These are phyloP conservation scores for Patiria miniata DNA, from an alignment of 35 echinoderm and acorn worm genomes.

Conservation along the genomic window DNA sequence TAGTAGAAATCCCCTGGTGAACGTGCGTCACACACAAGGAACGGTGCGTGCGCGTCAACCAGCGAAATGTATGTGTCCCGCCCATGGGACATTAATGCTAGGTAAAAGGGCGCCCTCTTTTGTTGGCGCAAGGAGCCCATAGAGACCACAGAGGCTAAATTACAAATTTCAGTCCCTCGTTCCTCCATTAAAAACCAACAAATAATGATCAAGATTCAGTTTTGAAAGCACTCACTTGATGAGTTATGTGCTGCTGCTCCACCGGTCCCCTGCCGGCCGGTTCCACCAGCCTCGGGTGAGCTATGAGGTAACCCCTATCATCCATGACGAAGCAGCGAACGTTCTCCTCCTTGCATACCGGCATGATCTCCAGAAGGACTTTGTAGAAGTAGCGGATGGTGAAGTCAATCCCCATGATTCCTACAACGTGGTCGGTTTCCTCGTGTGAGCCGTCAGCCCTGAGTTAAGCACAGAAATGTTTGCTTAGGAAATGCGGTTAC, in stretches of 20 bases:
- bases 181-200: too few relatives aligned
- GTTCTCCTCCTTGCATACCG: slow-evolving; percentile 75
- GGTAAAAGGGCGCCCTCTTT: too few relatives aligned
- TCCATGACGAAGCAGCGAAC: slow-evolving; percentile 98
- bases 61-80: too few relatives aligned
- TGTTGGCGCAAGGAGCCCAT: too few relatives aligned
- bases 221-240: slow-evolving; percentile 66
- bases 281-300: slow-evolving; percentile 87
- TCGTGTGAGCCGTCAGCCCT: slow-evolving; percentile 66
- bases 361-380: slow-evolving; percentile 72
- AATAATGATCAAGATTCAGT: too few relatives aligned
- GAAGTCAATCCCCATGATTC: slow-evolving; percentile 89
- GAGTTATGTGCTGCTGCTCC: slow-evolving; percentile 94
- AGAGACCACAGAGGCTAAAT: too few relatives aligned
- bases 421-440: slow-evolving; percentile 61
- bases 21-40: too few relatives aligned
- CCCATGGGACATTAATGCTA: too few relatives aligned
- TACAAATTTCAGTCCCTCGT: too few relatives aligned
- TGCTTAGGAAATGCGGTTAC: too few relatives aligned
- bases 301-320: slow-evolving; percentile 88
- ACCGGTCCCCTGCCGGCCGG: slow-evolving; percentile 78
- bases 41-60: too few relatives aligned
- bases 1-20: too few relatives aligned
- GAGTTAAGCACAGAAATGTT: neutral
- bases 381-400: slow-evolving; percentile 95